phyloP scores from a whole-genome alignment of 2,113 vertebrate species.

The Sceloporus tristichus region DNA sequence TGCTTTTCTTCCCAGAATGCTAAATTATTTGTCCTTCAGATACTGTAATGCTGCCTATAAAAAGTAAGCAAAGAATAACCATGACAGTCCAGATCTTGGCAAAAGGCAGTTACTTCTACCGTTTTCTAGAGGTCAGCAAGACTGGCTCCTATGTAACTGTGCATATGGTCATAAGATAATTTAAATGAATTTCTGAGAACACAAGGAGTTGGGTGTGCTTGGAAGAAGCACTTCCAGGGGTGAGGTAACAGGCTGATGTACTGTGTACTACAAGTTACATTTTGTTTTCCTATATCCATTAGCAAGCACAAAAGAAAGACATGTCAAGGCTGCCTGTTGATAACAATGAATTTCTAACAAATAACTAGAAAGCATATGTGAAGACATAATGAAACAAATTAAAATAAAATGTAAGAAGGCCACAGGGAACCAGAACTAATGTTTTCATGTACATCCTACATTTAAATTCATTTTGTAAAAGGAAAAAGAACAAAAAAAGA shows the following conservation, averaged over 20 bases:
- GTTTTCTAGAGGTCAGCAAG: background rate
- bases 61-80: background rate
- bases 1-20: too few relatives aligned
- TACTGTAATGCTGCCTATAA: background rate
- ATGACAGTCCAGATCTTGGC: background rate
- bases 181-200: background rate
- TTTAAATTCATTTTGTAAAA: conserved; percentile 28
- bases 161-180: background rate
- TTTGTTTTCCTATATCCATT: background rate
- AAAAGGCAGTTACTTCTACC: background rate
- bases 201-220: background rate
- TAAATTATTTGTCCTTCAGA: background rate
- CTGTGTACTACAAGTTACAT: background rate
- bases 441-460: conserved; percentile 2
- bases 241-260: background rate
- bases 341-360: conserved; percentile 12
- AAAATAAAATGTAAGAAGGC: background rate
- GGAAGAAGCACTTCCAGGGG: conserved; percentile 2
- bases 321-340: background rate
- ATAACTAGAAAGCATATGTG: background rate
- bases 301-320: conserved; percentile 14
- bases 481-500: background rate
- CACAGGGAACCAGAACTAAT: conserved; percentile 16
- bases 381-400: background rate
- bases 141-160: background rate